Evolutionary conservation across 2,113 vertebrate genomes (phyloP).

Genomic region (Mesoclemmys tuberculata): DNA sequence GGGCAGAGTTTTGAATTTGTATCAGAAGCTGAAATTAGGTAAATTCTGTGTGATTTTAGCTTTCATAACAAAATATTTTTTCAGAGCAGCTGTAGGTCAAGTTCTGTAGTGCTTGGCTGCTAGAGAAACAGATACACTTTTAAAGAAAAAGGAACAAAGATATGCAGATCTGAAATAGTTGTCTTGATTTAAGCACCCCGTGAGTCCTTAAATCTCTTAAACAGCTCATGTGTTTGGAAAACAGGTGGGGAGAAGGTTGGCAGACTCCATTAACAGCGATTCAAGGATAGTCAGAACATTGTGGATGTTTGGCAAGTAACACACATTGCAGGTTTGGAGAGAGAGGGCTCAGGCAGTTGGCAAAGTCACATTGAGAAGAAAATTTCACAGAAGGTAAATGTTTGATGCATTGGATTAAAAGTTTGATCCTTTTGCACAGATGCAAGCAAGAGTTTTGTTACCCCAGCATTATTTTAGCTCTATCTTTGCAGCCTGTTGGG

Average conservation of each 20-base stretch:
- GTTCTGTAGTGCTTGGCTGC: background rate
- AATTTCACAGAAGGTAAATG: background rate
- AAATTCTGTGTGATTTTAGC: background rate
- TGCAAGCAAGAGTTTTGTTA: background rate
- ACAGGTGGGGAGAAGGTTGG: conserved; percentile 18
- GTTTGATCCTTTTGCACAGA: background rate
- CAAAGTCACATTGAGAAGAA: background rate
- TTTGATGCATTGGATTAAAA: background rate
- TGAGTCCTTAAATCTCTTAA: background rate
- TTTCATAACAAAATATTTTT: background rate
- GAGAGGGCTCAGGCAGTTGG: background rate
- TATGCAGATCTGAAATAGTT: background rate
- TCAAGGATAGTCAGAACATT: background rate
- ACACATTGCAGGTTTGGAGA: background rate
- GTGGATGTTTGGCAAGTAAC: background rate
- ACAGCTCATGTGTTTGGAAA: background rate
- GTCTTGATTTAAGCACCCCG: background rate
- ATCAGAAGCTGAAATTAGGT: background rate
- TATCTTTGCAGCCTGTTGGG: background rate
- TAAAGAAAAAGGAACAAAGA: background rate
- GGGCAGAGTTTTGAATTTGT: background rate
- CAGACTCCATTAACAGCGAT: rapidly evolving
- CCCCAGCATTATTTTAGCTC: background rate
- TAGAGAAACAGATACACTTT: background rate
- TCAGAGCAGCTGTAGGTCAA: background rate